phyloP scores from a whole-genome alignment of 2,113 vertebrate genomes.

The Gallinago jamesoni region DNA sequence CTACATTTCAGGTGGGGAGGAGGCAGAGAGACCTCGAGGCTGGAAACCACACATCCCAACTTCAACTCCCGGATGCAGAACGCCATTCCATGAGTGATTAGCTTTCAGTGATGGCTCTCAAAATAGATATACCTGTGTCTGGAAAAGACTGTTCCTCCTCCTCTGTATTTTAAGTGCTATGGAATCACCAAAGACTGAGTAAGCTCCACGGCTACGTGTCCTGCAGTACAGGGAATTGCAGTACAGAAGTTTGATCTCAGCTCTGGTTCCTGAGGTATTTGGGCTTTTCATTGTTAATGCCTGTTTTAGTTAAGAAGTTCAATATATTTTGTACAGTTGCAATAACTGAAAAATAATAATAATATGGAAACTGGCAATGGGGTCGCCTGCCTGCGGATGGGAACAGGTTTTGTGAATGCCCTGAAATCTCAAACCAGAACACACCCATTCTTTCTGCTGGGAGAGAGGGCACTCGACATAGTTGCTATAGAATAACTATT shows the following conservation, averaged over 20 bases:
- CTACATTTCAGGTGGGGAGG: neutral
- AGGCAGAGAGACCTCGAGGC: neutral
- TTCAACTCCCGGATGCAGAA: neutral
- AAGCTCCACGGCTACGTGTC: neutral
- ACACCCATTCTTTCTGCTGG: neutral
- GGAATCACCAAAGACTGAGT: neutral
- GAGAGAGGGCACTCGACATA: neutral
- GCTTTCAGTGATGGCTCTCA: neutral
- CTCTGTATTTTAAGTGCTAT: neutral
- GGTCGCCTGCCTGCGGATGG: neutral
- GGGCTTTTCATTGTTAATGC: neutral
- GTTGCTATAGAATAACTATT: neutral
- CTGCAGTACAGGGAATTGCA: neutral
- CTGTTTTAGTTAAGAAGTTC: neutral
- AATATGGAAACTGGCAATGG: neutral
- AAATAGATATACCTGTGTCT: neutral
- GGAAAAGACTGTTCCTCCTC: neutral
- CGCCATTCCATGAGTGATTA: neutral
- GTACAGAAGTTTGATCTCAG: neutral
- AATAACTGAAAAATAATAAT: neutral
- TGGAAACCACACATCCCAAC: neutral
- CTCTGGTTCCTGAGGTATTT: neutral
- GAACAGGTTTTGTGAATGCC: neutral
- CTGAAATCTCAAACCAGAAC: neutral
- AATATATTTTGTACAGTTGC: neutral